These are phyloP conservation scores for Macquaria australasica DNA, from an alignment of 2,113 vertebrate species.

Conservation along the genomic window DNA sequence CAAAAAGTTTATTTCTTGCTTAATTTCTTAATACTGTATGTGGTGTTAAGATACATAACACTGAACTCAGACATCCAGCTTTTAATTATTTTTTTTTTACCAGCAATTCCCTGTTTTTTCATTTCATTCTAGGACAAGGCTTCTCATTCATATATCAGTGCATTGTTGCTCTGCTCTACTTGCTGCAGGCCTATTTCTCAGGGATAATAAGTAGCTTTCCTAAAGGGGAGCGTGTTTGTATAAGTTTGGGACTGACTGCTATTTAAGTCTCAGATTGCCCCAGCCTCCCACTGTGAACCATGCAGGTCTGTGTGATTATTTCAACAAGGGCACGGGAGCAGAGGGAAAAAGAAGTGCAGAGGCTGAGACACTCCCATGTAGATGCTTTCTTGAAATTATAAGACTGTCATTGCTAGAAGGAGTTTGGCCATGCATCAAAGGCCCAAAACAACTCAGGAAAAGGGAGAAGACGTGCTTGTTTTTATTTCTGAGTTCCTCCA, in stretches of 20 bases:
- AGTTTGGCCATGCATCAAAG: background rate
- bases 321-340: constrained; percentile 20
- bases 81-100: too few species aligned
- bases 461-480: background rate
- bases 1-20: background rate
- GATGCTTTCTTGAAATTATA: background rate
- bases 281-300: constrained; percentile 43
- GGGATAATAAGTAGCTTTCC: constrained; percentile 76
- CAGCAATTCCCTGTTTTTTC: background rate
- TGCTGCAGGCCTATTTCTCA: constrained; percentile 44
- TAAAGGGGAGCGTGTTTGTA: constrained; percentile 57
- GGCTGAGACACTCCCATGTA: background rate
- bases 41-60: background rate
- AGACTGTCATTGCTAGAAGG: background rate
- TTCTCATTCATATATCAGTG: constrained; percentile 1
- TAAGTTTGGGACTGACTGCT: constrained; percentile 65
- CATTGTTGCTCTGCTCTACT: constrained; percentile 27
- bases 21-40: background rate
- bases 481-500: background rate
- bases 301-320: constrained; percentile 45
- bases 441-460: background rate
- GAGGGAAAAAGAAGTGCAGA: constrained; percentile 12
- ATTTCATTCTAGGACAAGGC: constrained; percentile 2
- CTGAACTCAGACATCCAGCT: background rate
- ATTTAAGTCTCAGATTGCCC: constrained; percentile 67